These are phyloP conservation scores for Heptranchias perlo DNA, from an alignment of 2,113 vertebrate species.

Conservation along the genomic window DNA sequence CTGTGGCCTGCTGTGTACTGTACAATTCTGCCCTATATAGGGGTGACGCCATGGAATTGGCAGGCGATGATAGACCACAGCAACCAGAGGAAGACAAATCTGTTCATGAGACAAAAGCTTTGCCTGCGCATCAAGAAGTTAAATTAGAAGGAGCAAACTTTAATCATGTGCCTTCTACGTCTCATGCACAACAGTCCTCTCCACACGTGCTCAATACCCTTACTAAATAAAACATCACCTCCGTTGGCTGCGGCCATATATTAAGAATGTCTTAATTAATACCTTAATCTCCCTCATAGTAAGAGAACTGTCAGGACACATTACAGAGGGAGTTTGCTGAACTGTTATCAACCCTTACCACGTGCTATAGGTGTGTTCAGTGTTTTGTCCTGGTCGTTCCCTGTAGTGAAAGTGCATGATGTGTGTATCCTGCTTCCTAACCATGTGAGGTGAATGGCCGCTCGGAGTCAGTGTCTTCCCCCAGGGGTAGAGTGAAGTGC, in stretches of 20 bases:
- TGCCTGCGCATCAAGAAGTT: not conserved
- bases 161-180: not conserved
- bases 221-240: not conserved
- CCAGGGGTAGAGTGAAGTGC: not conserved
- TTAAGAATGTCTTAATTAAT: not conserved
- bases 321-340: not conserved
- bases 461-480: not conserved
- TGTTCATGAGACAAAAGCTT: not conserved
- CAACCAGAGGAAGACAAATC: not conserved
- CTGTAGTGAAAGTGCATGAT: not conserved
- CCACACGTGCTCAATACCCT: not conserved
- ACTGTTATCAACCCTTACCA: not conserved
- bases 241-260: not conserved
- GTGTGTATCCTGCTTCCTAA: not conserved
- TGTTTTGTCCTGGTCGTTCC: not conserved
- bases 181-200: not conserved
- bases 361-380: not conserved
- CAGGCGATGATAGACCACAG: not conserved
- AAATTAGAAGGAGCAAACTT: not conserved
- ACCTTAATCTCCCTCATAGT: not conserved
- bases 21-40: not conserved
- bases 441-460: not conserved
- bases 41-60: not conserved
- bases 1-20: not conserved
- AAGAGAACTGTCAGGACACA: not conserved